A percentile compares a stretch with the other conserved stretches of the same genome.
Conservation (phyloP, 2,113 vertebrate genomes). For the Ictalurus furcatus region DNA sequence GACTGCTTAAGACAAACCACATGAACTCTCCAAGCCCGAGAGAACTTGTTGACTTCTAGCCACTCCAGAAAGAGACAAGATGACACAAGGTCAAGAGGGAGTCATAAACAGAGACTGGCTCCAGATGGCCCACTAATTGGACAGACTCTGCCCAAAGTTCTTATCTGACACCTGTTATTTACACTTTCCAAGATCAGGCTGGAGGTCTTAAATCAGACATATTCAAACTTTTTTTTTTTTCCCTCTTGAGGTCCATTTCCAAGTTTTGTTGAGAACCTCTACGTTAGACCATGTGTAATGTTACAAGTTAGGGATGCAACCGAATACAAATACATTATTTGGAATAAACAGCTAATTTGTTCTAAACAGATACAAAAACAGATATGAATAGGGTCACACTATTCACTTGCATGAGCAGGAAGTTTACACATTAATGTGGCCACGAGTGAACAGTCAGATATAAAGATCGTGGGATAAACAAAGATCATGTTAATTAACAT, state of each 20-base stretch:
- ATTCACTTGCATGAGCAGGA: neutral
- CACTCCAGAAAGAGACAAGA: neutral
- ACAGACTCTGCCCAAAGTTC: neutral
- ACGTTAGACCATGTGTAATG: neutral
- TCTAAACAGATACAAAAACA: neutral
- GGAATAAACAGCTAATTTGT: neutral
- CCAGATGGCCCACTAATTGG: conserved; percentile 27
- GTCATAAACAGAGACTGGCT: conserved; percentile 8
- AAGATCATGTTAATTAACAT: neutral
- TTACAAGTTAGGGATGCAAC: neutral
- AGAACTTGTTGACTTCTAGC: conserved; percentile 16
- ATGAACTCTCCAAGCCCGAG: neutral
- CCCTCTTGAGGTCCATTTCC: neutral
- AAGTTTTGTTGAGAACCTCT: neutral
- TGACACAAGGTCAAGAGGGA: neutral
- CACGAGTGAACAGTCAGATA: neutral
- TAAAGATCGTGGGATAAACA: neutral
- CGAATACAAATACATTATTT: neutral
- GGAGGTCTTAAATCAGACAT: neutral
- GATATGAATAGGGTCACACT: neutral
- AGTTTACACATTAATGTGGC: neutral
- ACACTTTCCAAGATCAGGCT: neutral
- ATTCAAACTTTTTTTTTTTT: too few species aligned
- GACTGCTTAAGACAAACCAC: neutral
- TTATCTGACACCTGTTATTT: conserved; percentile 31